Base-by-base conservation (phyloP, 2,888 invertebrate species). In the Volucella inanis region DNA sequence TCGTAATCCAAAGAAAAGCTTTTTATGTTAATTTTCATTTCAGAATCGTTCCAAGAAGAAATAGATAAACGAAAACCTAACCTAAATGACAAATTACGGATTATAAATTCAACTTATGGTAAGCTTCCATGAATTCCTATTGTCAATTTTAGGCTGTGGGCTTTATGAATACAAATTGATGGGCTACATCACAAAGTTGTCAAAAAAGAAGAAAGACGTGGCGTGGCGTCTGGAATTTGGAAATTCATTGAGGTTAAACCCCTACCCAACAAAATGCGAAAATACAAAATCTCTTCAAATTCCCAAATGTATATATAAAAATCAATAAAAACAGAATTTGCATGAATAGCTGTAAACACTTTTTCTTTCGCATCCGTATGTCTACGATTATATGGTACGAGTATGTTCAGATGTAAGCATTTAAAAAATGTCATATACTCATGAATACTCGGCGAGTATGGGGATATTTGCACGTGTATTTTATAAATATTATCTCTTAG, bases 321-420 rank as follows among this genome's bases (percentile, higher is more conserved):
- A 67, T 75, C 75, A 64, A 75, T 75, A 67, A 65, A 59, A 57
- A 41, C 31, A 31, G 57, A 57, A 65, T 59, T 75, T 31, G 8
- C 57, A 31, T 59, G 57, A 31, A 31, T 6, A 6, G 31, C 4
- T 31, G 6, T 6, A 31, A 31, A 31, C 31, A 31, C 6, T 31
- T 31, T 31, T 31, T 31, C 31, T 67, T 67, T 22, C 14, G 12
- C 31, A 49, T 65, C 14, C 38, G 41, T 64, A 47, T 45, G 4
- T 31, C 6, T 6, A n/a, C n/a, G n/a, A n/a, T n/a, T n/a, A 31
- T 31, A 3, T 6, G 31, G 31, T 31, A 22, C 22, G 22, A 22
- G 31, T 31, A 31, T 31, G 31, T 31, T 31, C 31, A 31, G 31
- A 31, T 31, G 31, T 31, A 31, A 31, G 31, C 31, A 31, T 31